Percentiles rank a stretch among this genome's conserved stretches.
phyloP scores from a whole-genome alignment of 2,113 vertebrate species.

The Pipra filicauda region DNA sequence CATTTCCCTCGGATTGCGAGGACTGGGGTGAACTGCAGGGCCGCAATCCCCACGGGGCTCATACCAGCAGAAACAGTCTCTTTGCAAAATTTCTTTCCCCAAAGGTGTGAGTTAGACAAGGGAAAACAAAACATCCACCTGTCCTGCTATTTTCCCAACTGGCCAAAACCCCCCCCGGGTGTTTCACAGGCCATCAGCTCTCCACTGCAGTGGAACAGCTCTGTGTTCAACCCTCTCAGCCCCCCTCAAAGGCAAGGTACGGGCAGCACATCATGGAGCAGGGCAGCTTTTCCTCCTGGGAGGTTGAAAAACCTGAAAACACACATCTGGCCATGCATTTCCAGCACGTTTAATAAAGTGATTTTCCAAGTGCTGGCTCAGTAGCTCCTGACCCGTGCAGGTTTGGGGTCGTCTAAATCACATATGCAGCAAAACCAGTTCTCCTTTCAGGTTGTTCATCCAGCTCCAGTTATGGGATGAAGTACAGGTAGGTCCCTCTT shows the following conservation, averaged over 20 bases:
- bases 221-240: neutral
- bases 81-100: neutral
- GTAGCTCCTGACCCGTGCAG: neutral
- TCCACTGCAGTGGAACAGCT: neutral
- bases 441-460: neutral
- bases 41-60: fast-evolving
- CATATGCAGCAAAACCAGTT: fast-evolving
- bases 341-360: neutral
- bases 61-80: neutral
- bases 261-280: neutral
- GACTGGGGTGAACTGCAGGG: neutral
- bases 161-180: neutral
- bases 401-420: neutral
- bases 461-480: neutral
- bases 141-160: neutral
- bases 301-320: neutral
- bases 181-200: slow-evolving; percentile 3
- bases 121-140: neutral
- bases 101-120: neutral
- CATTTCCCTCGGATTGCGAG: neutral
- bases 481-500: neutral
- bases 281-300: neutral
- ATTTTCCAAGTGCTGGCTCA: neutral
- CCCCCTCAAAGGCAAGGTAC: neutral
- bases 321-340: neutral